A percentile compares a stretch with the other conserved stretches of the same genome.
phyloP scores from a whole-genome alignment of 2,888 invertebrate species.

The Julus scandinavius region DNA sequence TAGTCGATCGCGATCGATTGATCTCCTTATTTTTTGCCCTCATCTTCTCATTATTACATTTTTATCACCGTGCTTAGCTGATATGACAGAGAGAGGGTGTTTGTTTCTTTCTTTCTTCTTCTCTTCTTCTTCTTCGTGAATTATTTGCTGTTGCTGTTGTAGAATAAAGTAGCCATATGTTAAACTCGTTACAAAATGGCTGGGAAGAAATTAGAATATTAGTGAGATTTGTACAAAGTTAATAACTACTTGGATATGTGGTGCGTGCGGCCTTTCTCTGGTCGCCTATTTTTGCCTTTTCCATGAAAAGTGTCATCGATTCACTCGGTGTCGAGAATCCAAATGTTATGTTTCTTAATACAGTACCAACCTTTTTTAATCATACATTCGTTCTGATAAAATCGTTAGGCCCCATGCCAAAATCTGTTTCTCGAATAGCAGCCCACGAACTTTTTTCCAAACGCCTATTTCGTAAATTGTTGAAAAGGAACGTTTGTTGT shows the following conservation, averaged over 20 bases:
- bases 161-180: conserved; percentile 33
- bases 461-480: too few relatives aligned
- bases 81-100: conserved; percentile 33
- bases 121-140: not conserved
- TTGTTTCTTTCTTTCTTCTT: not conserved
- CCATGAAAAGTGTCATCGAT: not conserved
- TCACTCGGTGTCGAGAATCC: not conserved
- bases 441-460: too few relatives aligned
- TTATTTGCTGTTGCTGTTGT: conserved; percentile 33
- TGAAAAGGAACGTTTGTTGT: too few relatives aligned
- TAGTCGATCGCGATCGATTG: conserved; percentile 21
- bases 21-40: conserved; percentile 25
- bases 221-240: conserved; percentile 13
- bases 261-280: not conserved
- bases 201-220: not conserved
- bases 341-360: not conserved
- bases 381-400: not conserved
- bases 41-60: conserved; percentile 27
- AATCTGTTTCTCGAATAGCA: not conserved
- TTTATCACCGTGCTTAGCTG: conserved; percentile 21
- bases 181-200: conserved; percentile 33
- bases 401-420: not conserved
- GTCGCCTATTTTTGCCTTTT: not conserved
- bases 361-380: not conserved
- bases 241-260: not conserved